phyloP scores from a whole-genome alignment of 2,888 invertebrate species.

The Spilosoma lubricipeda region DNA sequence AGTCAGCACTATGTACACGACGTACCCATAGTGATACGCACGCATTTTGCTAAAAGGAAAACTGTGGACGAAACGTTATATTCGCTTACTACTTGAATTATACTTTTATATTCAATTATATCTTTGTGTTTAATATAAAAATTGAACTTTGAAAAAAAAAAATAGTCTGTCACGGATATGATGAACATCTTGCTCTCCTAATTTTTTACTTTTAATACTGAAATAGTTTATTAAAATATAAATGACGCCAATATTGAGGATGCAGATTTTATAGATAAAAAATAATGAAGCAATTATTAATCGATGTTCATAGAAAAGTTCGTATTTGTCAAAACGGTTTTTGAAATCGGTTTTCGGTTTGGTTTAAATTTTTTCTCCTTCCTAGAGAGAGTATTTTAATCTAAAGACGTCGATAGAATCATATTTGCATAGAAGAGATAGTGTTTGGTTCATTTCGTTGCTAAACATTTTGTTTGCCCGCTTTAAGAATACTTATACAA shows the following conservation, averaged over 20 bases:
- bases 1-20: constrained; percentile 69
- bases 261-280: no score
- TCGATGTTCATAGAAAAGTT: background rate
- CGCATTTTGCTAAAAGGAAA: constrained; percentile 38
- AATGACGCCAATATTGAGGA: no score
- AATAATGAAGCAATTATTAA: background rate
- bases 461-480: constrained; percentile 4
- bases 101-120: background rate
- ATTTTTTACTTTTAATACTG: no score
- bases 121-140: no score
- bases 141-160: background rate
- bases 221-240: background rate
- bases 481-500: background rate
- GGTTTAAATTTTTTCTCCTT: background rate
- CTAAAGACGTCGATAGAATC: background rate
- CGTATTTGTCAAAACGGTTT: background rate
- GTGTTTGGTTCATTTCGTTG: background rate
- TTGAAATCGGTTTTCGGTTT: no score
- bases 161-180: no score
- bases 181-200: no score
- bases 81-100: constrained; percentile 17
- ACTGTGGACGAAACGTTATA: constrained; percentile 24
- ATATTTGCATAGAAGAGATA: constrained; percentile 1
- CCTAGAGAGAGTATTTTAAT: background rate
- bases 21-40: constrained; percentile 58